phyloP scores from a whole-genome alignment of 64 coral and sea anemone genomes.

The Montipora sp. region DNA sequence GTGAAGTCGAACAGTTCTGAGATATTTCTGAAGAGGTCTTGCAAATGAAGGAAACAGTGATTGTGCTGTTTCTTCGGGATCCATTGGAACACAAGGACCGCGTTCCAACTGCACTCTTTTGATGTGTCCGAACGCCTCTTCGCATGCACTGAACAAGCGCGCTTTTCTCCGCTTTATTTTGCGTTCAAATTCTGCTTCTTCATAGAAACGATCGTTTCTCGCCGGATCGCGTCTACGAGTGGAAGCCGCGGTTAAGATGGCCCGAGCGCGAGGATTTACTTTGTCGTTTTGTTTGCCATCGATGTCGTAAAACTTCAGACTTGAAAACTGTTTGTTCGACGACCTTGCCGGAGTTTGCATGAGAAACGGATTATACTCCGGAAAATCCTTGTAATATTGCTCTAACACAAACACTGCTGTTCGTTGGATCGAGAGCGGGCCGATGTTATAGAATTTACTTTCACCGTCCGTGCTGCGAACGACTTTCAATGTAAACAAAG shows the following conservation, averaged over 20 bases:
- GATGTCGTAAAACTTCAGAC: slow-evolving; percentile 96
- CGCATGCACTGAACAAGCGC: slow-evolving; percentile 71
- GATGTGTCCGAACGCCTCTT: slow-evolving; percentile 97
- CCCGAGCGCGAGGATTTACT: slow-evolving; percentile 85
- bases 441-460: slow-evolving; percentile 87
- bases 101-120: slow-evolving; percentile 92
- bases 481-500: slow-evolving; percentile 95
- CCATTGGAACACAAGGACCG: slow-evolving; percentile 95
- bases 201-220: slow-evolving; percentile 97
- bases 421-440: slow-evolving; percentile 90
- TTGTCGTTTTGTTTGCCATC: slow-evolving; percentile 91
- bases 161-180: slow-evolving; percentile 91
- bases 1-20: slow-evolving; percentile 92
- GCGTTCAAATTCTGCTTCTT: slow-evolving; percentile 93
- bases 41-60: slow-evolving; percentile 98
- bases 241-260: slow-evolving; percentile 91
- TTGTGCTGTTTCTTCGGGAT: slow-evolving; percentile 98
- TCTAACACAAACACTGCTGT: slow-evolving; percentile 91
- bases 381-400: slow-evolving; percentile 99
- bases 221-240: slow-evolving; percentile 85
- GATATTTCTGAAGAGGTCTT: slow-evolving; percentile 96
- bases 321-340: slow-evolving; percentile 86
- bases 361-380: slow-evolving; percentile 96
- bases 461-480: slow-evolving; percentile 94
- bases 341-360: slow-evolving; percentile 88